A percentile compares a stretch with the other conserved stretches of the same genome.
Conservation (phyloP, 2,888 invertebrate species). For the Tipula unca region DNA sequence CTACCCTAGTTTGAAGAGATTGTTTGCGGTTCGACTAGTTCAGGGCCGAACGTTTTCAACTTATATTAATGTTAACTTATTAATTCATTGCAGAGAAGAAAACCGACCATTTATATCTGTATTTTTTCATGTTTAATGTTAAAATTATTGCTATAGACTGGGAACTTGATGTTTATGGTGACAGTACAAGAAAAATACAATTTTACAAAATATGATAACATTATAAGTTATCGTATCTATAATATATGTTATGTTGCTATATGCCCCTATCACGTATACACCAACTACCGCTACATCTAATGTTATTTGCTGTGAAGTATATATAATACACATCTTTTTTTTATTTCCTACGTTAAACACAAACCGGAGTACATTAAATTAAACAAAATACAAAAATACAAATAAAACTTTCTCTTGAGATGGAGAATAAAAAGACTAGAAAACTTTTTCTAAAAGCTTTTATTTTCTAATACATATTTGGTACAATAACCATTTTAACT, state of each 20-base stretch:
- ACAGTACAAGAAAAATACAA: too few relatives aligned
- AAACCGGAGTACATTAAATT: neutral
- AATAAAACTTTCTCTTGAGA: neutral
- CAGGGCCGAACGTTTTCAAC: too few relatives aligned
- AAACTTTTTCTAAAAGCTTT: neutral
- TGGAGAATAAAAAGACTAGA: neutral
- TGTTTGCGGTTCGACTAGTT: too few relatives aligned
- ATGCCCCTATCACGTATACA: neutral
- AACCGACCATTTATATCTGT: too few relatives aligned
- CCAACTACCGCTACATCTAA: neutral
- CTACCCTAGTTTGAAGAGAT: too few relatives aligned
- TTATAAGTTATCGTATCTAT: too few relatives aligned
- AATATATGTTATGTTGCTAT: neutral
- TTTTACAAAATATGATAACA: too few relatives aligned
- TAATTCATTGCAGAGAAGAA: too few relatives aligned
- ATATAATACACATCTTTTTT: neutral
- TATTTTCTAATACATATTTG: neutral
- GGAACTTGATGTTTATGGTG: too few relatives aligned
- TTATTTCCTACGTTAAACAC: neutral
- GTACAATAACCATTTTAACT: neutral
- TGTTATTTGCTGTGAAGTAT: neutral
- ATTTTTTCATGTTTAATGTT: too few relatives aligned
- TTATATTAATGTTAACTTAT: too few relatives aligned
- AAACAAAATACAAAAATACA: neutral
- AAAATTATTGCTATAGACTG: too few relatives aligned